Base-by-base conservation (phyloP, 2,888 invertebrate genomes). In the Drosophila niveifrons region DNA sequence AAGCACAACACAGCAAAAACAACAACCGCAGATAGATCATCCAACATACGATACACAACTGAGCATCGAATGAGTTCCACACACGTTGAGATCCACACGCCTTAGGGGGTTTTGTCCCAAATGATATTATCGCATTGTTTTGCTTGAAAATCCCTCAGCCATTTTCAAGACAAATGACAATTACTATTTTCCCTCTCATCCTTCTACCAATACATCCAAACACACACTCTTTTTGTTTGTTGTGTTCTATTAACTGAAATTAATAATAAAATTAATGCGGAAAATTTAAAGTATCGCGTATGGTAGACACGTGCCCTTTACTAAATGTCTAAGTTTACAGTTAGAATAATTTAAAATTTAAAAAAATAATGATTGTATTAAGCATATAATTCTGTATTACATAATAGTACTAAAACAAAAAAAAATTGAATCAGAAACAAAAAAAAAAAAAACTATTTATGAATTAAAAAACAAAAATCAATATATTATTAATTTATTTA, bases 261-360 rank as follows among this genome's bases (percentile, higher is more conserved):
- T 39, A 52, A 53, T 70, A 36, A 66, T 36, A 59, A 63, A 64
- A 36, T 66, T 29, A 52, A 66, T 18, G 43, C 53, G 36, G n/a
- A 74, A 57, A 23, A 43, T 52, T 52, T 52, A 48, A 59, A 48
- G 44, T 73, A 68, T 62, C 66, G 83, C 87, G 88, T 70, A 53
- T 58, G 81, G 71, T 80, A 61, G 44, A 71, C 56, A 53, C 72
- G 81, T 81, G 70, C 78, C 75, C 72, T 78, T 88, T 83, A 83
- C 72, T 88, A 80, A 83, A 59, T 86, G 72, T 88, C 62, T 83
- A 83, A 88, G 87, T 80, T 88, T 61, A 83, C 58, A 58, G 39
- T 72, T 86, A 83, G 84, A 78, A 78, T 86, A 88, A 88, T 86
- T 86, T 80, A 86, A 73, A 73, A 61, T 73, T 72, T 73, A 68